Evolutionary conservation across 2,113 vertebrate species (phyloP), one percentile per base, ranked within the genome.

Genomic region (Corythornis cristatus): DNA sequence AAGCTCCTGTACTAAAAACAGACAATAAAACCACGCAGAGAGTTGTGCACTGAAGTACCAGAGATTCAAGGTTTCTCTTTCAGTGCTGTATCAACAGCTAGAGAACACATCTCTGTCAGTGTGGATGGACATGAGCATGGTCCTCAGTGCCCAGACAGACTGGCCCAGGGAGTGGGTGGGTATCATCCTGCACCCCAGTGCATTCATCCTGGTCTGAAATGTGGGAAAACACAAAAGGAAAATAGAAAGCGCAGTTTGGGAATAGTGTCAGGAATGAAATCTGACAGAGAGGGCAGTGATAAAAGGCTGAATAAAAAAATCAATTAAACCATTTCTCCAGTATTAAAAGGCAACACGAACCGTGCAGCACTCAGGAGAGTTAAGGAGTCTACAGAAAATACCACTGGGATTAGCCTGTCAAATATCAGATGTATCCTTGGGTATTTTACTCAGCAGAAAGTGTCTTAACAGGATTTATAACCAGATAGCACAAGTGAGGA

Each of bases 361-460:
- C 60, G 18, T 43, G 43, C 12, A 64, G 35, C 15, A 56, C 64
- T 51, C 58, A 67, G 54, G n/a, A 87, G 70, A 93, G 33, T 53
- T 85, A 89, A 88, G 28, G 20, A 76, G 20, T 31, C 67, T 76
- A 80, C 22, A 35, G 43, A 88, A 94, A 94, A 92, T 64, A 89
- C 87, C 50, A 75, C 33, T 74, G 87, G 64, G 84, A 89, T 94
- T 92, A 94, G 79, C 43, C 74, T 86, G 93, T 86, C 93, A 96
- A 92, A 93, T 92, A 96, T 83, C 84, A 94, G 56, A 79, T 67
- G 43, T 64, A 91, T 94, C 78, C 81, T 83, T 93, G 43, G 56
- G 91, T 87, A 93, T 87, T 96, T 88, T 71, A 83, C 40, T 83
- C 53, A 88, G 82, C 64, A 96, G 56, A 92, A 92, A 91, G 46